phyloP scores from a whole-genome alignment of 2,888 invertebrate genomes.

The Eurois occulta region DNA sequence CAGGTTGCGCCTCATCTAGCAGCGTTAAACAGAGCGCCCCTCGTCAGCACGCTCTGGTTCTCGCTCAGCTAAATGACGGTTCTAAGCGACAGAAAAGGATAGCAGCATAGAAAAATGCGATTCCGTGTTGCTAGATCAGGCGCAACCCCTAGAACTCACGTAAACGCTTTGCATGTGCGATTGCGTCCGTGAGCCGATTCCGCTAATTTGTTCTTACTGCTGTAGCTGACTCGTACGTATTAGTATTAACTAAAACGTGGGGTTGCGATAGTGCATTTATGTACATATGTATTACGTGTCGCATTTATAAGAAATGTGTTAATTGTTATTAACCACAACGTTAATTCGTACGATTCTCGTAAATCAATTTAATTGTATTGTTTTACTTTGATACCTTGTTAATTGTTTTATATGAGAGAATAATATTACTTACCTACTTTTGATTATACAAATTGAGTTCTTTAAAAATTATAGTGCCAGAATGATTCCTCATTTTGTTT shows the following conservation, averaged over 20 bases:
- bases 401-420: neutral
- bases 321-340: slow-evolving; percentile 10
- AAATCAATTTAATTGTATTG: slow-evolving; percentile 11
- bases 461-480: neutral
- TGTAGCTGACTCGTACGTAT: neutral
- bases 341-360: slow-evolving; percentile 2
- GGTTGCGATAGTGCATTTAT: neutral
- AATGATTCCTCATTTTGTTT: neutral
- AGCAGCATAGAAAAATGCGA: neutral
- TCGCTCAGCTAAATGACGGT: too few species aligned
- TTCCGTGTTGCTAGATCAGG: too few species aligned
- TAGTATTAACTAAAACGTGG: neutral
- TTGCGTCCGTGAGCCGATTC: neutral
- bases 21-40: too few species aligned
- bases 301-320: slow-evolving; percentile 6
- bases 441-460: neutral
- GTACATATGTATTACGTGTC: neutral
- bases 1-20: neutral
- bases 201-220: neutral
- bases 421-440: neutral
- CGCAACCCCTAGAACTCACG: neutral
- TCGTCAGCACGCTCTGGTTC: too few species aligned
- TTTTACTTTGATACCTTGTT: neutral
- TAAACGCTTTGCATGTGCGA: neutral
- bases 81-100: neutral